Percentiles rank a stretch among this genome's conserved stretches.
phyloP scores from a whole-genome alignment of 2,888 invertebrate species.

The Philhelius pedissequus region DNA sequence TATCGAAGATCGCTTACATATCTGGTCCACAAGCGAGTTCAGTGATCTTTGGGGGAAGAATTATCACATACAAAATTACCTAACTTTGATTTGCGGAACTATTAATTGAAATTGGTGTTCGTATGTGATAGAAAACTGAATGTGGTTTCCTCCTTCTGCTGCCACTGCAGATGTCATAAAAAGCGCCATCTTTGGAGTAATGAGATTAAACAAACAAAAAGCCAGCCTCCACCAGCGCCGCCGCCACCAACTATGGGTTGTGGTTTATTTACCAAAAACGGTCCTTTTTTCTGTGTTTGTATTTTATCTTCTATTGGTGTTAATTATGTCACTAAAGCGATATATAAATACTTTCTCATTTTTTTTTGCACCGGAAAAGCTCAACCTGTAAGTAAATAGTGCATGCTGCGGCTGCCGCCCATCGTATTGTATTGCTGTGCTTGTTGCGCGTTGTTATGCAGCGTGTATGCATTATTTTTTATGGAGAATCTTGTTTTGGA shows the following conservation, averaged over 20 bases:
- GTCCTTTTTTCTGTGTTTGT: not conserved
- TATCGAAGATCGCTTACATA: conserved; percentile 6
- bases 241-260: not conserved
- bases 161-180: not conserved
- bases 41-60: conserved; percentile 43
- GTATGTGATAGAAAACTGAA: conserved; percentile 26
- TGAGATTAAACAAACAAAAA: not conserved
- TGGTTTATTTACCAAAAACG: conserved; percentile 36
- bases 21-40: conserved; percentile 34
- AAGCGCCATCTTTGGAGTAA: conserved; percentile 44
- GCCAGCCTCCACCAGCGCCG: not conserved
- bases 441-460: not conserved
- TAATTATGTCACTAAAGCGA: conserved; percentile 58
- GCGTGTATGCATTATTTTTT: not conserved
- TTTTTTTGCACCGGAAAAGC: conserved; percentile 41
- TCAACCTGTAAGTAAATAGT: not conserved
- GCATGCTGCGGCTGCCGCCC: not conserved
- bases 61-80: conserved; percentile 62
- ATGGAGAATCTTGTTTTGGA: not conserved
- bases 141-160: not conserved
- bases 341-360: conserved; percentile 51
- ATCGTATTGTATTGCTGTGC: not conserved
- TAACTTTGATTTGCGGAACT: conserved; percentile 67
- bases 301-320: conserved; percentile 19
- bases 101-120: conserved; percentile 57